phyloP scores from a whole-genome alignment of 2,888 invertebrate species.

The Schrankia costaestrigalis region DNA sequence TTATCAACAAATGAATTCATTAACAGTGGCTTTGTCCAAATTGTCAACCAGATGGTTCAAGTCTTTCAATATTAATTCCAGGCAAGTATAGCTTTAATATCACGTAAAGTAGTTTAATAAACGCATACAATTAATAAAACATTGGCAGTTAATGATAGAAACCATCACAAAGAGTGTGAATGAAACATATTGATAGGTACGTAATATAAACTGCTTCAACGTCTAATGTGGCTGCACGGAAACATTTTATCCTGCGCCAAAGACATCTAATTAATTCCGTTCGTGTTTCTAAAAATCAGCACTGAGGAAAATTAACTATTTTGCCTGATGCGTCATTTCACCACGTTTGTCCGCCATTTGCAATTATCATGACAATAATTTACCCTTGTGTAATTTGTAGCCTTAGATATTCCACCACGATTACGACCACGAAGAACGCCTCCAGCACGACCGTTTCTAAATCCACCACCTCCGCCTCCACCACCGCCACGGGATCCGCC shows the following conservation, averaged over 20 bases:
- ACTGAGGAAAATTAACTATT: slow-evolving; percentile 10
- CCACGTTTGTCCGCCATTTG: slow-evolving; percentile 73
- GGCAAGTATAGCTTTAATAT: too few relatives aligned
- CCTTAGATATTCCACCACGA: slow-evolving; percentile 85
- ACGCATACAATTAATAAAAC: too few relatives aligned
- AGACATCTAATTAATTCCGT: not conserved
- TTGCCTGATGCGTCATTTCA: slow-evolving; percentile 57
- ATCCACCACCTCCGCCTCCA: slow-evolving; percentile 61
- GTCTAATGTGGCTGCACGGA: slow-evolving; percentile 24
- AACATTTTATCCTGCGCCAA: slow-evolving; percentile 9
- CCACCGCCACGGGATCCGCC: slow-evolving; percentile 69
- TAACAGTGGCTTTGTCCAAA: too few relatives aligned
- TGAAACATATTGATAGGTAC: too few relatives aligned
- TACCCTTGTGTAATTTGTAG: slow-evolving; percentile 85
- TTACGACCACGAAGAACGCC: slow-evolving; percentile 85
- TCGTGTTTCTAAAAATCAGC: slow-evolving; percentile 13
- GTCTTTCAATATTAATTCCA: too few relatives aligned
- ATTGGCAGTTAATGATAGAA: too few relatives aligned
- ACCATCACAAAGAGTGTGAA: too few relatives aligned
- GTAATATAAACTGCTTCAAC: slow-evolving; percentile 19
- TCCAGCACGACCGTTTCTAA: slow-evolving; percentile 78
- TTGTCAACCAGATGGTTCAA: too few relatives aligned
- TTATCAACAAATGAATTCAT: too few relatives aligned
- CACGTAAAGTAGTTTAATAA: too few relatives aligned
- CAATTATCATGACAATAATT: slow-evolving; percentile 66